A percentile compares a stretch with the other conserved stretches of the same genome.
Evolutionary conservation across 2,797 vertebrate species (phyloP).

Genomic region (Echiichthys vipera): DNA sequence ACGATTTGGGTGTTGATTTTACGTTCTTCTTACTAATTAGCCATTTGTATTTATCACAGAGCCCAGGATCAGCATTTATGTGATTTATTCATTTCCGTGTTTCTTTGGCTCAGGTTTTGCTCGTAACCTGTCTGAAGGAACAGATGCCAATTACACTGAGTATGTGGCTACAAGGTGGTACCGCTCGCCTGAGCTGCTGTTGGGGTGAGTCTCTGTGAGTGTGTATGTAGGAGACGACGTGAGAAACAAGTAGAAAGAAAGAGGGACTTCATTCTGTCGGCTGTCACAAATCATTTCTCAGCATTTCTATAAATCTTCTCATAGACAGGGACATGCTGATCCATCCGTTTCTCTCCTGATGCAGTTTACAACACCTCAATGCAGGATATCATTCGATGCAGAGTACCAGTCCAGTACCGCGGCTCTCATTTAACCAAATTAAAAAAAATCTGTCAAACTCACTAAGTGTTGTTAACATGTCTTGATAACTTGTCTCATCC

Average conservation of each 20-base stretch:
- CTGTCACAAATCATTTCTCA: background rate
- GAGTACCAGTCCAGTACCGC: background rate
- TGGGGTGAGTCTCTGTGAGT: slow-evolving; percentile 88
- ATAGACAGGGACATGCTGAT: background rate
- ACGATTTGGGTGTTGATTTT: slow-evolving; percentile 22
- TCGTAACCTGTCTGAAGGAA: slow-evolving; percentile 97
- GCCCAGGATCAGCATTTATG: background rate
- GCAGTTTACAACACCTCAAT: background rate
- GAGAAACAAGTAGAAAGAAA: slow-evolving; percentile 15
- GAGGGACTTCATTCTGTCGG: slow-evolving; percentile 2
- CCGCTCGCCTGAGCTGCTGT: slow-evolving; percentile 95
- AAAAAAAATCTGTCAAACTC: background rate
- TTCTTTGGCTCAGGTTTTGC: slow-evolving; percentile 89
- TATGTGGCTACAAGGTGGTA: slow-evolving; percentile 99
- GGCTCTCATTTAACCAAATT: slow-evolving; percentile 1
- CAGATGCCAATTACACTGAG: slow-evolving; percentile 98
- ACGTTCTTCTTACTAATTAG: slow-evolving; percentile 12
- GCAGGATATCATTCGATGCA: background rate
- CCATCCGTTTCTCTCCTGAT: background rate
- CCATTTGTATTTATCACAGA: slow-evolving; percentile 18
- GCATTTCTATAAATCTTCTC: background rate
- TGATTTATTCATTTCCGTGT: slow-evolving; percentile 23
- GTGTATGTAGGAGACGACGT: slow-evolving; percentile 8
- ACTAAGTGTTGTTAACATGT: too few species aligned
- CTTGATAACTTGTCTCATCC: too few species aligned